phyloP scores from a whole-genome alignment of 2,797 vertebrate genomes.

The Xenopus petersii region DNA sequence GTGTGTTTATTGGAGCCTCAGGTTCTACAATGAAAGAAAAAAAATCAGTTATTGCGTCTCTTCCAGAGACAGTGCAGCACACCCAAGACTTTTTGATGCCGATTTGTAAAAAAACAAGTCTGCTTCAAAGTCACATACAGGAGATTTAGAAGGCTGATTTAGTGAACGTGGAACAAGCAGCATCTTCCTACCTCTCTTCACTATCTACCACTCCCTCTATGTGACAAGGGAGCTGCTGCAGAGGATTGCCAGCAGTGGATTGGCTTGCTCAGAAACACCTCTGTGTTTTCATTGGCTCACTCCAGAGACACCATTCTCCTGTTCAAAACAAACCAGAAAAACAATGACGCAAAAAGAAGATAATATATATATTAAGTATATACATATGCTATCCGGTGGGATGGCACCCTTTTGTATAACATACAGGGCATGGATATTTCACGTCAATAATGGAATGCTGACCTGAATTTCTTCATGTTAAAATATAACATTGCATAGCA shows the following conservation, averaged over 20 bases:
- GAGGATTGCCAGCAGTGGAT: slow-evolving; percentile 42
- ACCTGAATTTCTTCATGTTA: not conserved
- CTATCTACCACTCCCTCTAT: slow-evolving; percentile 38
- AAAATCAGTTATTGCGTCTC: slow-evolving; percentile 31
- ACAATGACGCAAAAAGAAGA: slow-evolving; percentile 37
- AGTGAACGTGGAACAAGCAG: slow-evolving; percentile 25
- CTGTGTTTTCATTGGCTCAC: slow-evolving; percentile 54
- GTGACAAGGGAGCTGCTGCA: slow-evolving; percentile 47
- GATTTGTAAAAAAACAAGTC: slow-evolving; percentile 2
- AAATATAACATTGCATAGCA: slow-evolving; percentile 9
- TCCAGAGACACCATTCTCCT: slow-evolving; percentile 40
- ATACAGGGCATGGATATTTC: not conserved
- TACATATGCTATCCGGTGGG: not conserved
- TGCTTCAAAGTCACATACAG: slow-evolving; percentile 15
- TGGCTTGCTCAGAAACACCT: slow-evolving; percentile 54
- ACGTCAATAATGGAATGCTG: not conserved
- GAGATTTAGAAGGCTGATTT: slow-evolving; percentile 21
- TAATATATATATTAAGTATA: slow-evolving; percentile 9
- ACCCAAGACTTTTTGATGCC: slow-evolving; percentile 8
- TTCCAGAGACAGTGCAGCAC: slow-evolving; percentile 10
- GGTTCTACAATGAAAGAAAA: slow-evolving; percentile 33
- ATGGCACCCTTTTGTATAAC: not conserved
- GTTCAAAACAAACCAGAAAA: slow-evolving; percentile 50
- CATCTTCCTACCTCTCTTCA: slow-evolving; percentile 47
- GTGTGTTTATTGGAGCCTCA: slow-evolving; percentile 26